Conservation (phyloP, 2,888 invertebrate genomes). For the Perizoma affinitatum region DNA sequence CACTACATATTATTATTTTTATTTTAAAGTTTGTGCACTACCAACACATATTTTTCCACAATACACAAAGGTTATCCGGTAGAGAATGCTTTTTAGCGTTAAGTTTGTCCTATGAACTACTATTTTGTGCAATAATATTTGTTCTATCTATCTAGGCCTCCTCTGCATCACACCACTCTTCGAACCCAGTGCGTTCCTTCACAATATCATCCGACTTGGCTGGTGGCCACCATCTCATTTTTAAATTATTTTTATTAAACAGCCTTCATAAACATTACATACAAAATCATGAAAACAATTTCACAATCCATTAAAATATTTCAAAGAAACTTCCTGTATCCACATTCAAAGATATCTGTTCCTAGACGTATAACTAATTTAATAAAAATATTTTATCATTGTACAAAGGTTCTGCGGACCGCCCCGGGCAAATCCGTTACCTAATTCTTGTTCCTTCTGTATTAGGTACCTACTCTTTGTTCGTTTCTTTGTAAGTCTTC, state of each 20-base stretch:
- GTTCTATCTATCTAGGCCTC: too few species aligned
- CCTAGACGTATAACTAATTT: constrained; percentile 1
- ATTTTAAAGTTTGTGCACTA: too few species aligned
- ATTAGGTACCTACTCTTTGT: background rate
- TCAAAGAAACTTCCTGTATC: constrained; percentile 3
- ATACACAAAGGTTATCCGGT: too few species aligned
- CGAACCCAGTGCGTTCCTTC: too few species aligned
- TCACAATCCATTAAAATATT: background rate
- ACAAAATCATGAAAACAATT: background rate
- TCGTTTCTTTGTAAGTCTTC: constrained; percentile 2
- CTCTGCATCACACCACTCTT: too few species aligned
- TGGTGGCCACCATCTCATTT: too few species aligned
- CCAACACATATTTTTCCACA: too few species aligned
- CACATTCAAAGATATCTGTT: constrained; percentile 2
- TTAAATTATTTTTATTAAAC: background rate
- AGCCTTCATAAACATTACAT: background rate
- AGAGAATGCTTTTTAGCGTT: too few species aligned
- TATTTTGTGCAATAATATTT: too few species aligned
- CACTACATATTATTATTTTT: too few species aligned
- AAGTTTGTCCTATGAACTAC: too few species aligned
- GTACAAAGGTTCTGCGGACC: constrained; percentile 3
- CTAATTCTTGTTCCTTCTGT: constrained; percentile 1
- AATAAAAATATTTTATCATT: constrained; percentile 1
- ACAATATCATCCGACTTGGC: too few species aligned
- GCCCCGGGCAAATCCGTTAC: background rate